Base-by-base conservation (phyloP, 2,888 invertebrate species). In the Vesta saturnalis region DNA sequence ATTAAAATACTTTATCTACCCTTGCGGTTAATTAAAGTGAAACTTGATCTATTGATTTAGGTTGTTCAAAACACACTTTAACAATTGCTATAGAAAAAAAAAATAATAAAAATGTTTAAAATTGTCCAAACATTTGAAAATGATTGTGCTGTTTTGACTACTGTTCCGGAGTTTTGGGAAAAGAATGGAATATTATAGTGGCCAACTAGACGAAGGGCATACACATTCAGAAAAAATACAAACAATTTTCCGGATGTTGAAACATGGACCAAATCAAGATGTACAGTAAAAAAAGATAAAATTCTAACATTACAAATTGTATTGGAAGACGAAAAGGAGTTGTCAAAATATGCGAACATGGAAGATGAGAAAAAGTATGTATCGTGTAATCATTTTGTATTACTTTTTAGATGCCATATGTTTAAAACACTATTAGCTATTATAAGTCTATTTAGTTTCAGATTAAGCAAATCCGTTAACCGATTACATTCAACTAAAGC, bases 271-370 rank as follows among this genome's bases (percentile, higher is more conserved):
- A 30, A 30, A 10, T 6, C 30, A 30, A 30, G 10, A 30, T 30
- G 30, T 30, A 5, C 5, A 30, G 10, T 30, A 5, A 30, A 30
- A 30, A 5, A 10, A 10, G 30, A 30, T 30, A 30, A 30, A 5
- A 30, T 30, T 30, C 30, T 30, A 10, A 30, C 30, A 10, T 30
- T 30, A 30, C 5, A 30, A 30, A 10, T 6, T 6, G 30, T 10
- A 30, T 30, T 30, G 10, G 30, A 30, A 10, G 30, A 30, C 30
- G 10, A 5, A 6, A 10, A 30, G 30, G n/a, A n/a, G n/a, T 43
- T 43, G n/a, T 43, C 43, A 43, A 43, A 43, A 43, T 43, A 43
- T 43, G 43, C 43, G 43, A 43, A 43, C 43, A 43, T 12, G 43
- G 54, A 18, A n/a, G n/a, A n/a, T n/a, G n/a, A n/a, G n/a, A n/a